Evolutionary conservation across 2,113 vertebrate species (phyloP).

Genomic region (Pseudonaja textilis): DNA sequence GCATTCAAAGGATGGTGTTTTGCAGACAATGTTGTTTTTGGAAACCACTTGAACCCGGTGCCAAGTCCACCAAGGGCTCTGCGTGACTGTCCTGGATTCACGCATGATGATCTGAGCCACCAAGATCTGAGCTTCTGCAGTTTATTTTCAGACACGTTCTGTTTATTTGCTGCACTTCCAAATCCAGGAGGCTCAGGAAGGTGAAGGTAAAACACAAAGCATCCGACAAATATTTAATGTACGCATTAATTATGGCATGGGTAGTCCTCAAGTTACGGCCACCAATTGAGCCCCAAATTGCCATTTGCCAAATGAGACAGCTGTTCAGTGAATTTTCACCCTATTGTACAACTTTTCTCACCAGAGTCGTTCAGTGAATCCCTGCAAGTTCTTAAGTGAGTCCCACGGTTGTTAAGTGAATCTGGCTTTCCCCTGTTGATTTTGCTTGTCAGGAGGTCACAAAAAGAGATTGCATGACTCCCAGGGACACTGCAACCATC

Average conservation of each 20-base stretch:
- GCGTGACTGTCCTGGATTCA: background rate
- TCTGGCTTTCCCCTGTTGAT: background rate
- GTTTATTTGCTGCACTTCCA: background rate
- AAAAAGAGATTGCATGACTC: no score
- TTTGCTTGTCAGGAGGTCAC: no score
- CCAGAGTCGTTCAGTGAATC: background rate
- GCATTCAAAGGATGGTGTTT: no score
- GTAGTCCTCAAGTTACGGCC: background rate
- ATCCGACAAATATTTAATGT: background rate
- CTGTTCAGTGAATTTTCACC: background rate
- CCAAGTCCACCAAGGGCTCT: background rate
- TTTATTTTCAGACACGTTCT: background rate
- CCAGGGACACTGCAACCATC: no score
- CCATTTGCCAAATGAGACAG: background rate
- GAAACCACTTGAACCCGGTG: background rate
- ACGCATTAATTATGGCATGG: background rate
- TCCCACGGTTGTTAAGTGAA: background rate
- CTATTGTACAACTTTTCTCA: background rate
- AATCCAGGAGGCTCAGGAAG: background rate
- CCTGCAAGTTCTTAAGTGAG: background rate
- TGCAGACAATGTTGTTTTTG: background rate
- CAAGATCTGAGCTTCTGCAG: no score
- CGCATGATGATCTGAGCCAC: background rate
- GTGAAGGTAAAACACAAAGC: background rate
- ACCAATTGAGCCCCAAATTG: background rate